These are phyloP conservation scores for Planococcus citri DNA, from an alignment of 1,140 invertebrate species.

Conservation along the genomic window DNA sequence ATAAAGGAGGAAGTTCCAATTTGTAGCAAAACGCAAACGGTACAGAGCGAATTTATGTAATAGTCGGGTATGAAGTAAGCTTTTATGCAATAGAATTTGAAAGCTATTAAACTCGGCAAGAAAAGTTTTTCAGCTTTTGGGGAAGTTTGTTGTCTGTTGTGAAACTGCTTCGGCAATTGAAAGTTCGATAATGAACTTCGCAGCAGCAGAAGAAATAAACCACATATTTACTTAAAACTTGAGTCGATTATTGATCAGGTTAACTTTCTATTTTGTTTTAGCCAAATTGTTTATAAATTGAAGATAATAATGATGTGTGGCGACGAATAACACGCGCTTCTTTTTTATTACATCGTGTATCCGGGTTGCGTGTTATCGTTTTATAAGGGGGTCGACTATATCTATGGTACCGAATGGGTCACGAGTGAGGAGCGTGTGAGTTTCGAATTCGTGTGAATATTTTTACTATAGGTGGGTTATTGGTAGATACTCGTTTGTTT, in stretches of 20 bases:
- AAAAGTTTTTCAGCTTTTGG: conserved; percentile 10
- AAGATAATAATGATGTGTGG: conserved; percentile 9
- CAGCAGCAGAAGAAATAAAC: conserved; percentile 10
- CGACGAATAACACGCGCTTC: background rate
- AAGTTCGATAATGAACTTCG: conserved; percentile 17
- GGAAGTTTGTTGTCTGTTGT: background rate
- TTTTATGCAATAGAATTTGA: conserved; percentile 12
- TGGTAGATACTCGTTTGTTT: no score
- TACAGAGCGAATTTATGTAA: background rate
- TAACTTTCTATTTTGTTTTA: background rate
- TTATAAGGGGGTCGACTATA: no score
- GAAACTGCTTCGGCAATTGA: conserved; percentile 16
- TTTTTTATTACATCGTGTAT: background rate
- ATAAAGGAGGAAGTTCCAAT: background rate
- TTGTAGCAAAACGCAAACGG: background rate
- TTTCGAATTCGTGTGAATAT: no score
- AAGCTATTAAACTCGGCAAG: conserved; percentile 5
- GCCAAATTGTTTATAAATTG: conserved; percentile 2
- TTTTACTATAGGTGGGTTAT: no score
- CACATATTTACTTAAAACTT: conserved; percentile 11
- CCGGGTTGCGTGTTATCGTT: background rate
- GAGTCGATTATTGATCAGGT: conserved; percentile 17
- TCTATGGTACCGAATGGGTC: no score
- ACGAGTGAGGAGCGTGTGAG: no score
- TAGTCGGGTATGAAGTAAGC: background rate